Conservation (phyloP, 2,888 invertebrate species). For the Amblyjoppa proteus region DNA sequence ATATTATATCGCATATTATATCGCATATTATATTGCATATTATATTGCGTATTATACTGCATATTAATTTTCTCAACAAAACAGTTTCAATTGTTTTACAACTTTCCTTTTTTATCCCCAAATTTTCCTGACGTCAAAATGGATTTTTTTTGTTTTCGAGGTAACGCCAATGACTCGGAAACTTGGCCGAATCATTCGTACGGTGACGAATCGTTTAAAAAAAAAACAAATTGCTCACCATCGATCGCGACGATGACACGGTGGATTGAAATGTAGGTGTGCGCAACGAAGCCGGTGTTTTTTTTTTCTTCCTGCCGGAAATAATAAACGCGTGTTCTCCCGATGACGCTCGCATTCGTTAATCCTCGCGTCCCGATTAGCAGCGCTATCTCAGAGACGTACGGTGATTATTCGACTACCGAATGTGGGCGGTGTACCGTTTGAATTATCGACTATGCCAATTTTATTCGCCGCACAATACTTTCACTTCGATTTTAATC, state of each 20-base stretch:
- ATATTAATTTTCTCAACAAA: no score
- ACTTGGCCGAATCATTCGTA: neutral
- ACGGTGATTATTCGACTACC: slow-evolving; percentile 22
- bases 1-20: no score
- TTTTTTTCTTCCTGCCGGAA: slow-evolving; percentile 27
- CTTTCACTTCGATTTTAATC: slow-evolving; percentile 34
- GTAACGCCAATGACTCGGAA: neutral
- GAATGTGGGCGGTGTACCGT: neutral
- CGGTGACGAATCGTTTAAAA: neutral
- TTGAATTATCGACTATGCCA: neutral
- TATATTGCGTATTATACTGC: no score
- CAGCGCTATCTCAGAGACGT: slow-evolving; percentile 3
- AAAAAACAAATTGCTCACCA: slow-evolving; percentile 28
- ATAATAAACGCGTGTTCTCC: neutral
- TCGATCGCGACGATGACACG: slow-evolving; percentile 18
- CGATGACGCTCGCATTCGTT: slow-evolving; percentile 2
- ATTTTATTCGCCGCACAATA: slow-evolving; percentile 4
- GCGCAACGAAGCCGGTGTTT: slow-evolving; percentile 2
- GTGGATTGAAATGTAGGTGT: slow-evolving; percentile 1
- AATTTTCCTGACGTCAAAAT: neutral
- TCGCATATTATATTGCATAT: no score
- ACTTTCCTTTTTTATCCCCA: neutral
- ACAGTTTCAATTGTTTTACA: no score
- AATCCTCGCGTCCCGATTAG: neutral
- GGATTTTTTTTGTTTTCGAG: neutral